phyloP scores from a whole-genome alignment of 2,888 invertebrate species.

The Cylloceria caligata region DNA sequence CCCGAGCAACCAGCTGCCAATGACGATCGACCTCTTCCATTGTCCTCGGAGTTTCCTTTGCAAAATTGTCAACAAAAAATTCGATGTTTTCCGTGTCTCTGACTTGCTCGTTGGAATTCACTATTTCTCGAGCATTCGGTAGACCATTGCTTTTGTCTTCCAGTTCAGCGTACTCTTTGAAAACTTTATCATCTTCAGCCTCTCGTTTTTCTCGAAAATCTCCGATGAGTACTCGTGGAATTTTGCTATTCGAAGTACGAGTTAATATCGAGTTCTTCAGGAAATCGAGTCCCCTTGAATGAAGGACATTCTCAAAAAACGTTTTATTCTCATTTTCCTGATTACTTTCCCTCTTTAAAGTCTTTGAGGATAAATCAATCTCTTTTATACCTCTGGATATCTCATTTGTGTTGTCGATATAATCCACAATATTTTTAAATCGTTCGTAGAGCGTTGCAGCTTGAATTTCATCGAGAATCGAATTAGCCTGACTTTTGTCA shows the following conservation, averaged over 20 bases:
- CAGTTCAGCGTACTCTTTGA: not conserved
- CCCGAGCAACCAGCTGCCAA: conserved; percentile 16
- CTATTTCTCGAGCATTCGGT: not conserved
- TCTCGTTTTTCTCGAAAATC: conserved; percentile 46
- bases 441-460: conserved; percentile 27
- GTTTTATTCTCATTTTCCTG: not conserved
- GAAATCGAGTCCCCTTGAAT: not conserved
- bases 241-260: not conserved
- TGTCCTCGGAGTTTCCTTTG: conserved; percentile 48
- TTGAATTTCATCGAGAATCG: conserved; percentile 33
- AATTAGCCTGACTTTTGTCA: conserved; percentile 27
- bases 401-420: not conserved
- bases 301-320: not conserved
- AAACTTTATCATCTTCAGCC: conserved; percentile 5
- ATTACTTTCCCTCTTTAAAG: not conserved
- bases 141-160: not conserved
- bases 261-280: not conserved
- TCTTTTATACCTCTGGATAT: not conserved
- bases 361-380: not conserved
- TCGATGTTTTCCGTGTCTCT: not conserved
- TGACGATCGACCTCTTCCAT: conserved; percentile 43
- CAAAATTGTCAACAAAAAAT: conserved; percentile 41
- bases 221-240: not conserved
- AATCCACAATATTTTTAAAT: conserved; percentile 25
- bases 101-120: not conserved